phyloP scores from a whole-genome alignment of 2,888 invertebrate genomes.

The Homarus gammarus region DNA sequence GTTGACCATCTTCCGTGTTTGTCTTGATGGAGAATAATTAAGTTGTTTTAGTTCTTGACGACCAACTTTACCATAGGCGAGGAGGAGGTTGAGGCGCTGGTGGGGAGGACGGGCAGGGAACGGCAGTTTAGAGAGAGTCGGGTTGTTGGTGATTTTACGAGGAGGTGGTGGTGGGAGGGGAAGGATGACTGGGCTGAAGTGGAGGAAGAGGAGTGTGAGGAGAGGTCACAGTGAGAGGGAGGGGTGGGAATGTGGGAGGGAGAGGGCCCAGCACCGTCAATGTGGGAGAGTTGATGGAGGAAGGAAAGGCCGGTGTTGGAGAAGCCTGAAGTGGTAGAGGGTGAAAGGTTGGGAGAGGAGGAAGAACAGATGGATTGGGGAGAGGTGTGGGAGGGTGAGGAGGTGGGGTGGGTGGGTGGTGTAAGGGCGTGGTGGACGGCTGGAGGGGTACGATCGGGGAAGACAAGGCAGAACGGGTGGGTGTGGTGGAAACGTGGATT shows the following conservation, averaged over 20 bases:
- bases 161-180: not conserved
- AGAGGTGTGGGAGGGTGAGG: constrained; percentile 8
- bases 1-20: no score
- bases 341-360: not conserved
- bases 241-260: not conserved
- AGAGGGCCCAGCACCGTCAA: not conserved
- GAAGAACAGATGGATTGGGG: not conserved
- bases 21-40: no score
- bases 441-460: constrained; percentile 5
- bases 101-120: not conserved
- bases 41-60: no score
- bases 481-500: not conserved
- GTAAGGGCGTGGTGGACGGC: not conserved
- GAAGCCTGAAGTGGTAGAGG: constrained; percentile 13
- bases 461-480: not conserved
- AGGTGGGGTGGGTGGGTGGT: constrained; percentile 10
- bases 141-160: constrained; percentile 3
- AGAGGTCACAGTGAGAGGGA: not conserved
- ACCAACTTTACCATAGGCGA: no score
- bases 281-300: not conserved
- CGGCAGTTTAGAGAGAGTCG: not conserved
- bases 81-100: no score
- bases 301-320: not conserved
- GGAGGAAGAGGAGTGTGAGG: not conserved
- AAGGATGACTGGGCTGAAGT: not conserved